A percentile compares a stretch with the other conserved stretches of the same genome.
Conservation (phyloP, 2,888 invertebrate genomes). For the Dryadula phaetusa region DNA sequence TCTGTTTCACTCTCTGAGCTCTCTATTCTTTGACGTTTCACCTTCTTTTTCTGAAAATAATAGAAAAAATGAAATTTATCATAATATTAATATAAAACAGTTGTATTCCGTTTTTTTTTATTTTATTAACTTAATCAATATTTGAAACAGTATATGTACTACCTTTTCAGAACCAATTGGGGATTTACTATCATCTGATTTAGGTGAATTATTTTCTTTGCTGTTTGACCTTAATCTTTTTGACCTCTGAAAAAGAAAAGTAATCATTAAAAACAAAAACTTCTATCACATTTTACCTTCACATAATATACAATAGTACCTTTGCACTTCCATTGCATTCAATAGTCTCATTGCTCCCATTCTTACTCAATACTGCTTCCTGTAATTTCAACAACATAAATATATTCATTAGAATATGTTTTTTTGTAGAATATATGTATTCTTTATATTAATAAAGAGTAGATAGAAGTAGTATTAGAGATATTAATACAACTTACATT, state of each 20-base stretch:
- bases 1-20: slow-evolving; percentile 72
- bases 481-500: slow-evolving; percentile 30
- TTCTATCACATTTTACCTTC: not conserved
- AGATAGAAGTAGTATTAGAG: not conserved
- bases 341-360: slow-evolving; percentile 2
- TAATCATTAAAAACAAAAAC: not conserved
- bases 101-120: too few relatives aligned
- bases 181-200: slow-evolving; percentile 46
- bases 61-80: not conserved
- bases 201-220: slow-evolving; percentile 61
- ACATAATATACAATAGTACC: slow-evolving; percentile 5
- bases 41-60: slow-evolving; percentile 61
- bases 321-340: slow-evolving; percentile 26
- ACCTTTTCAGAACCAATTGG: slow-evolving; percentile 49
- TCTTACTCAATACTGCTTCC: not conserved
- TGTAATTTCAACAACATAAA: slow-evolving; percentile 1
- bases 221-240: slow-evolving; percentile 68
- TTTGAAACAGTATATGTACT: too few relatives aligned
- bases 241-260: slow-evolving; percentile 53
- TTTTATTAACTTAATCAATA: too few relatives aligned
- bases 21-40: slow-evolving; percentile 70
- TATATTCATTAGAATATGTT: not conserved
- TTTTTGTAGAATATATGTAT: too few relatives aligned
- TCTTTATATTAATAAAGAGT: too few relatives aligned
- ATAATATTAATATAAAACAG: too few relatives aligned